phyloP scores from a whole-genome alignment of 2,797 vertebrate genomes.

The Pangasius djambal region DNA sequence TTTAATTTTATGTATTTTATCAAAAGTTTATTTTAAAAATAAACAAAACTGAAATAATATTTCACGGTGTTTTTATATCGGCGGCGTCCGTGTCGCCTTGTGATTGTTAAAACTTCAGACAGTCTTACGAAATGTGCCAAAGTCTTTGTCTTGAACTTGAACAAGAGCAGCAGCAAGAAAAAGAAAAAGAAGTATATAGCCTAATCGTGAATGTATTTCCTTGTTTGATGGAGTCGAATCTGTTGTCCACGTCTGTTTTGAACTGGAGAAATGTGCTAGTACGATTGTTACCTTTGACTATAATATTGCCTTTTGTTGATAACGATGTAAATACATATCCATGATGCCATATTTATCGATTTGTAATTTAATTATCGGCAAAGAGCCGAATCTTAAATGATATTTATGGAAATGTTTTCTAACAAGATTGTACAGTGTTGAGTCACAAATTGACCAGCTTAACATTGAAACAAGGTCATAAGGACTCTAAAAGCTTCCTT shows the following conservation, averaged over 20 bases:
- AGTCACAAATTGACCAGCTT: conserved; percentile 90
- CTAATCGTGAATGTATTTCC: conserved; percentile 99
- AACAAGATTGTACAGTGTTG: conserved; percentile 98
- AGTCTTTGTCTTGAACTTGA: conserved; percentile 99
- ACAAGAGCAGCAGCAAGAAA: conserved; percentile 66
- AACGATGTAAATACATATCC: conserved; percentile 99
- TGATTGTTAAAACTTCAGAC: conserved; percentile 96
- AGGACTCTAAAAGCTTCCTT: conserved; percentile 77
- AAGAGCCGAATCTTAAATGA: conserved; percentile 97
- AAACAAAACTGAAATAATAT: conserved; percentile 77
- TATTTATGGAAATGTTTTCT: conserved; percentile 99
- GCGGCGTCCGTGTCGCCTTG: conserved; percentile 87
- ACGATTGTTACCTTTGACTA: conserved; percentile 97
- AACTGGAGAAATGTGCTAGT: conserved; percentile 94
- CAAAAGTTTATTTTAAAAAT: conserved; percentile 79
- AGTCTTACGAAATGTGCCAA: conserved; percentile 99
- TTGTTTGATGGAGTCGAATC: conserved; percentile 96
- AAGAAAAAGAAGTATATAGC: conserved; percentile 84
- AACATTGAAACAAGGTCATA: conserved; percentile 91
- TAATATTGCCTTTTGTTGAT: conserved; percentile 99
- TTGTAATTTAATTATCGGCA: conserved; percentile 99
- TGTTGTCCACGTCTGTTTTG: conserved; percentile 96
- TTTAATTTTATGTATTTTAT: conserved; percentile 85
- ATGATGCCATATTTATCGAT: conserved; percentile 99
- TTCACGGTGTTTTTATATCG: conserved; percentile 87